Percentiles rank a stretch among this genome's conserved stretches.
phyloP scores from a whole-genome alignment of 2,888 invertebrate species.

The Nephrotoma appendiculata region DNA sequence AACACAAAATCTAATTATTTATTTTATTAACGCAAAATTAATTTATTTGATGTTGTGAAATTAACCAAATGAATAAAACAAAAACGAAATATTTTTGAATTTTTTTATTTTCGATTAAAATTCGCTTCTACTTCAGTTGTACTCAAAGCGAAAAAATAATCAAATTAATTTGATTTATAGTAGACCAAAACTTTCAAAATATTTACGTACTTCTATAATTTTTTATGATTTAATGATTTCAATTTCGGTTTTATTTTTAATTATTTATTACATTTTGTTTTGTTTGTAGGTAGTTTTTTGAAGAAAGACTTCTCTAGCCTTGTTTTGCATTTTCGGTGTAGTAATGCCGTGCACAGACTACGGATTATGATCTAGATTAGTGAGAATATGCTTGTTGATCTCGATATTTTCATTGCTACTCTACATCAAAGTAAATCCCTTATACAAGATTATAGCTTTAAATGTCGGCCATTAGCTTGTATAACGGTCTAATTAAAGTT shows the following conservation, averaged over 20 bases:
- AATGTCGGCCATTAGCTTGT: too few species aligned
- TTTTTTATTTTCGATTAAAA: not conserved
- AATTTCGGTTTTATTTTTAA: not conserved
- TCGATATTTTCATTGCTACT: too few species aligned
- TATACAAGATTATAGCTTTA: too few species aligned
- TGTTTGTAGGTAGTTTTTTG: not conserved
- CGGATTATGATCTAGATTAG: too few species aligned
- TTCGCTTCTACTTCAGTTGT: not conserved
- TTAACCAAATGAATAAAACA: not conserved
- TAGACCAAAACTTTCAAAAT: not conserved
- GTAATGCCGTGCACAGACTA: too few species aligned
- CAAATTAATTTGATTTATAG: not conserved
- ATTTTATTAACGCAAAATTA: not conserved
- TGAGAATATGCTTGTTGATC: too few species aligned
- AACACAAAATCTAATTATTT: not conserved
- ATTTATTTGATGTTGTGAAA: not conserved
- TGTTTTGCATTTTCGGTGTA: too few species aligned
- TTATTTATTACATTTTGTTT: not conserved
- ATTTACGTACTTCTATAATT: not conserved
- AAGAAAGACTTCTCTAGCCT: too few species aligned
- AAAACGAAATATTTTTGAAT: not conserved
- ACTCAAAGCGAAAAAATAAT: not conserved
- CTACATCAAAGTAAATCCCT: too few species aligned
- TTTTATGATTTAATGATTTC: not conserved
- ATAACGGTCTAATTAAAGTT: too few species aligned